A percentile compares a stretch with the other conserved stretches of the same genome.
These are phyloP conservation scores for Drosophila parthenogenetica DNA, from an alignment of 2,888 invertebrate species.

Conservation along the genomic window DNA sequence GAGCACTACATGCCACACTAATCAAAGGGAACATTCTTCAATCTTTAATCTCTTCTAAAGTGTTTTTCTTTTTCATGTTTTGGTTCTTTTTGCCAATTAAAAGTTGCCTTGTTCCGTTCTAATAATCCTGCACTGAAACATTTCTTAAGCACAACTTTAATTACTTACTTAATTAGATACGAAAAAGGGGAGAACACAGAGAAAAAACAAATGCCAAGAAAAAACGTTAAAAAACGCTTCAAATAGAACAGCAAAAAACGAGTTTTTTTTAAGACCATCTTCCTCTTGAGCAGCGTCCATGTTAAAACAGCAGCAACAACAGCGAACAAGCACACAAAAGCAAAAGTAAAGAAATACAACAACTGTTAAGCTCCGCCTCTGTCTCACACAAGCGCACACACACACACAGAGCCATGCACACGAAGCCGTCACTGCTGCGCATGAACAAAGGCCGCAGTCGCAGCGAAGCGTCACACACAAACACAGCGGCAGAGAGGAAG, in stretches of 20 bases:
- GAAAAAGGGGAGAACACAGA: neutral
- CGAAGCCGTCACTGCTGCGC: conserved; percentile 33
- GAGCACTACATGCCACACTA: conserved; percentile 34
- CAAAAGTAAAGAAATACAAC: conserved; percentile 47
- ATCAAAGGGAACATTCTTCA: neutral
- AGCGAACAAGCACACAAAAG: conserved; percentile 34
- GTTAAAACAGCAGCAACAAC: conserved; percentile 34
- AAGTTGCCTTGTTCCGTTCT: conserved; percentile 37
- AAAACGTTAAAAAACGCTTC: conserved; percentile 40
- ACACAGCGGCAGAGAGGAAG: conserved; percentile 41
- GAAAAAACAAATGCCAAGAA: conserved; percentile 5
- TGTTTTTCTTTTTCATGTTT: conserved; percentile 3
- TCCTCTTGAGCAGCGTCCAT: conserved; percentile 53
- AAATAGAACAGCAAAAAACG: conserved; percentile 55
- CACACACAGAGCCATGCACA: neutral
- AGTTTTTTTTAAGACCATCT: conserved; percentile 38
- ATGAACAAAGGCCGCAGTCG: conserved; percentile 52
- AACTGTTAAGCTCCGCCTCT: conserved; percentile 49
- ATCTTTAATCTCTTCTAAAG: neutral
- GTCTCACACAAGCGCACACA: conserved; percentile 15
- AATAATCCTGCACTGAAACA: conserved; percentile 15
- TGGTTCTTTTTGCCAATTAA: conserved; percentile 38
- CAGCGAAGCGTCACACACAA: conserved; percentile 20
- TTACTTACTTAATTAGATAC: conserved; percentile 60
- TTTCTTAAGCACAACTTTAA: conserved; percentile 48